Percentiles rank a stretch among this genome's conserved stretches.
Evolutionary conservation across 1,140 invertebrate genomes (phyloP).

Genomic region (Macrobrachium nipponense): DNA sequence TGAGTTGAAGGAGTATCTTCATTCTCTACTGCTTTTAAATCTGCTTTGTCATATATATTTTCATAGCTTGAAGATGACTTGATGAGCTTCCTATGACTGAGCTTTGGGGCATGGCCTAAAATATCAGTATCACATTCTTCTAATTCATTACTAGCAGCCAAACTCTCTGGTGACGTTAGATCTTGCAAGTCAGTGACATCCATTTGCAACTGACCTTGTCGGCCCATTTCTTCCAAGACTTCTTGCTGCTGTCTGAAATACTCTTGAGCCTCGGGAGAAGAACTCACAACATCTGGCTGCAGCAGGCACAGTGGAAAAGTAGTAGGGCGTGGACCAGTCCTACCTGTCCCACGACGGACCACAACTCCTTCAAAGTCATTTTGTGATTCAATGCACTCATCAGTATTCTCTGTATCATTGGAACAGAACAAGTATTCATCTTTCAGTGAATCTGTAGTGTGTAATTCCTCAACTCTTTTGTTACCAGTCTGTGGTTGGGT

Average conservation of each 20-base stretch:
- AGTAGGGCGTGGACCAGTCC: constrained; percentile 49
- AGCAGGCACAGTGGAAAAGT: constrained; percentile 61
- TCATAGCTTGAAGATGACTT: constrained; percentile 63
- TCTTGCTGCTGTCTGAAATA: constrained; percentile 63
- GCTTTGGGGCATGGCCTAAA: constrained; percentile 2
- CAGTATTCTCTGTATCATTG: neutral
- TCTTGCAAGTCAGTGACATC: constrained; percentile 45
- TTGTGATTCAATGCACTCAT: neutral
- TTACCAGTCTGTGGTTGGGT: constrained; percentile 1
- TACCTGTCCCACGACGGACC: constrained; percentile 38
- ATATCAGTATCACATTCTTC: constrained; percentile 19
- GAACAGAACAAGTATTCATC: neutral
- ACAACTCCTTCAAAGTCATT: constrained; percentile 37
- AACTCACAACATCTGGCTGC: constrained; percentile 52
- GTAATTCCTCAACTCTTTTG: constrained; percentile 18
- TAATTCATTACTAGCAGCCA: constrained; percentile 41
- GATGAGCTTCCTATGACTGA: constrained; percentile 30
- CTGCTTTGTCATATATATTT: constrained; percentile 59
- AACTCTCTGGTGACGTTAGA: constrained; percentile 39
- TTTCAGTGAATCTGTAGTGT: neutral
- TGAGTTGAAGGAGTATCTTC: constrained; percentile 46
- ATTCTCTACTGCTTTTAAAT: constrained; percentile 39
- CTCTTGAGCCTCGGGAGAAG: constrained; percentile 57
- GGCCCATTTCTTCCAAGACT: constrained; percentile 58
- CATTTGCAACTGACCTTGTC: constrained; percentile 40